Conservation (phyloP, 1,140 invertebrate species). For the Pogonomyrmex californicus region DNA sequence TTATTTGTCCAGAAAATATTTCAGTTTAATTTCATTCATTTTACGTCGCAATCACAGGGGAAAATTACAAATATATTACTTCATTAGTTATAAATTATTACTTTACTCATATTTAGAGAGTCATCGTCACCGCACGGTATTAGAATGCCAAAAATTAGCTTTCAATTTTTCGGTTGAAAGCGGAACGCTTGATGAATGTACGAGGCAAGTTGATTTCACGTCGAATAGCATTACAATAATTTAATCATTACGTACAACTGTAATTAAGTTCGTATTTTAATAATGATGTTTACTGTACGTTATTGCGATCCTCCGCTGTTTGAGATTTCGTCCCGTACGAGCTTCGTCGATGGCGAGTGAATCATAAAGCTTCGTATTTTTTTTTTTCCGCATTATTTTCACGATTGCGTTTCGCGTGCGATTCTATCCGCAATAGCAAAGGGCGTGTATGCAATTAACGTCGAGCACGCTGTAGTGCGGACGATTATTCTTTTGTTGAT, state of each 20-base stretch:
- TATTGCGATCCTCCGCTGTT: background rate
- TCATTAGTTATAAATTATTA: too few species aligned
- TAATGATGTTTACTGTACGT: background rate
- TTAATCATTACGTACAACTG: background rate
- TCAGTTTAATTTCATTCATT: too few species aligned
- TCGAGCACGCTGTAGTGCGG: background rate
- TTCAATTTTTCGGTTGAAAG: background rate
- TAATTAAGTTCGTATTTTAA: background rate
- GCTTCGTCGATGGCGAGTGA: background rate
- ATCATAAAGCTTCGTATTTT: conserved; percentile 14
- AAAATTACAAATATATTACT: too few species aligned
- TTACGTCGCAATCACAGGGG: too few species aligned
- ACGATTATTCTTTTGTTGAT: conserved; percentile 30
- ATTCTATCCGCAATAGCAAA: conserved; percentile 1
- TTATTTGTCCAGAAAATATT: too few species aligned
- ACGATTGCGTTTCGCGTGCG: background rate
- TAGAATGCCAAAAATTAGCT: background rate
- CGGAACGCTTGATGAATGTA: background rate
- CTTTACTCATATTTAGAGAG: background rate
- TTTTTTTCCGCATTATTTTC: background rate
- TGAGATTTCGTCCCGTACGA: background rate
- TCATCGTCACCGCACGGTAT: background rate
- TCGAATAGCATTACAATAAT: too few species aligned
- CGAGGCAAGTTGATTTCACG: background rate
- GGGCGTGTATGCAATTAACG: conserved; percentile 3